Evolutionary conservation across 1,140 invertebrate species (phyloP), one percentile per base, ranked within the genome.

Genomic region (Radopholus similis): DNA sequence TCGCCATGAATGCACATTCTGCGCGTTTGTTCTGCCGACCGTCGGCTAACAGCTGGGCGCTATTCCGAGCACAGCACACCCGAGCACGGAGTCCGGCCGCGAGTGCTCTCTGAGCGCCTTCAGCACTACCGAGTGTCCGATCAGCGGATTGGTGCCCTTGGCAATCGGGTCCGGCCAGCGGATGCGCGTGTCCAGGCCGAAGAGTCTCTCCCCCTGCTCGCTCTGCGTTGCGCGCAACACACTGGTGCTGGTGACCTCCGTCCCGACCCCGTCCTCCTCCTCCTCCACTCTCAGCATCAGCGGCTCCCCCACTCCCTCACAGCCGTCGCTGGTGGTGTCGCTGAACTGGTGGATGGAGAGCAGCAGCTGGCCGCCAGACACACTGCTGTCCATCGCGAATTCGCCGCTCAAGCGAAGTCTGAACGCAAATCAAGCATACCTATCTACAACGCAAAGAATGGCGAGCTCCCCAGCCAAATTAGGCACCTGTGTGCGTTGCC

Each of bases 61-160:
- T 34, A 68, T 67, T 4, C 62, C 66, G 5, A 68, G 37, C n/a
- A 68, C 42, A 21, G 66, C 66, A 67, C 66, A 68, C 18, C 42
- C 40, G 8, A 68, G 23, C 15, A 66, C 26, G 23, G 18, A 37
- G 18, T 26, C 18, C 11, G 44, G 34, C 26, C 34, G 18, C 51
- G 18, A n/a, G 38, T 18, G 2, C 13, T n/a, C 23, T 51, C 30
- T 32, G 28, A 28, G 56, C 23, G 35, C 5, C 42, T 68, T 54
- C 28, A 68, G 38, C 34, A 49, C 66, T 13, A 68, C 62, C 28
- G 66, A 68, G 54, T 68, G 66, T 15, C 66, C 66, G 49, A 68
- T 60, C 37, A 68, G 23, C 6, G 66, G 66, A 47, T 68, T 68
- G 6, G 66, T 68, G 64, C 66, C 66, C n/a, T 26, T 35, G 3